phyloP scores from a whole-genome alignment of 2,888 invertebrate genomes.

The Antitype chi region DNA sequence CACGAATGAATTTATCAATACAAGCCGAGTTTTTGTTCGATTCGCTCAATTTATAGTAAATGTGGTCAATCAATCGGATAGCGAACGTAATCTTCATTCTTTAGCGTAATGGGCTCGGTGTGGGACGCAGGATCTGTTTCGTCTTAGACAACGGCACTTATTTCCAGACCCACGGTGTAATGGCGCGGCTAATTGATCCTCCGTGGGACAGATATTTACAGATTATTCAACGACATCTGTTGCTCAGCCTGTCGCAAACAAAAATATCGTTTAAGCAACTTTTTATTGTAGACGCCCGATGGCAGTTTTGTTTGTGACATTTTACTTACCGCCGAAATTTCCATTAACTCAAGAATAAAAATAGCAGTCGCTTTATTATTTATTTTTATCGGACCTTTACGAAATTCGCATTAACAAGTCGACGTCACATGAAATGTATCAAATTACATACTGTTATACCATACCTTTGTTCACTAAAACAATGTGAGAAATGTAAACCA shows the following conservation, averaged over 20 bases:
- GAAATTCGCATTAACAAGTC: conserved; percentile 1
- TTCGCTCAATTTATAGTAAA: conserved; percentile 62
- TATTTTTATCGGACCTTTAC: conserved; percentile 7
- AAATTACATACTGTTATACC: conserved; percentile 56
- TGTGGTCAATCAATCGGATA: conserved; percentile 66
- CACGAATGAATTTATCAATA: conserved; percentile 26
- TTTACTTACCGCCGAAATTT: conserved; percentile 37
- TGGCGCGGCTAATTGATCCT: conserved; percentile 79
- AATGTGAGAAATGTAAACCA: conserved; percentile 65
- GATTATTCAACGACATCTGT: conserved; percentile 77
- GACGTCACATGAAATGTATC: conserved; percentile 45
- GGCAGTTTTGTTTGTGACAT: conserved; percentile 41
- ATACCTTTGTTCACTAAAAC: conserved; percentile 59
- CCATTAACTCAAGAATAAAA: conserved; percentile 41
- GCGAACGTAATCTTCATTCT: conserved; percentile 77
- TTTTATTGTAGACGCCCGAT: conserved; percentile 37
- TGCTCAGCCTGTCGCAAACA: conserved; percentile 66
- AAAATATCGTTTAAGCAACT: conserved; percentile 53
- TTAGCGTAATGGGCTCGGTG: conserved; percentile 79
- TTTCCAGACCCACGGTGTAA: conserved; percentile 82
- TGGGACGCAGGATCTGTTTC: conserved; percentile 76
- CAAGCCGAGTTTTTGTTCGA: conserved; percentile 19
- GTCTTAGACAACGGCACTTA: conserved; percentile 79
- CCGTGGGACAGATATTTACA: conserved; percentile 73
- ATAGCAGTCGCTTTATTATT: conserved; percentile 10